These are phyloP conservation scores for Xenopus borealis DNA, from an alignment of 2,113 vertebrate genomes.

Conservation along the genomic window DNA sequence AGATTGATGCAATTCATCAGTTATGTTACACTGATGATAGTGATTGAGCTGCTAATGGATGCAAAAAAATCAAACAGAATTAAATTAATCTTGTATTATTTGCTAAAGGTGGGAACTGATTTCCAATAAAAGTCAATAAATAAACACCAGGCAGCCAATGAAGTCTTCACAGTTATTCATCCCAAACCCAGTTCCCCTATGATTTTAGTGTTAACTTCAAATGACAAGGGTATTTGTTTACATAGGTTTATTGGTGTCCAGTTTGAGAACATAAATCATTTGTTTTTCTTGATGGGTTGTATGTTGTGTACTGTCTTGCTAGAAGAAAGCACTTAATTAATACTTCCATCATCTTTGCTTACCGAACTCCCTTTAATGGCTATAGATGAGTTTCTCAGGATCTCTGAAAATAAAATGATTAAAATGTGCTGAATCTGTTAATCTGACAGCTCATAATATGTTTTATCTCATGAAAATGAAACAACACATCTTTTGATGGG, in stretches of 20 bases:
- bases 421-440: conserved; percentile 53
- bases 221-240: conserved; percentile 61
- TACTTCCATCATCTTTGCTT: conserved; percentile 57
- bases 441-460: conserved; percentile 19
- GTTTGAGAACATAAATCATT: conserved; percentile 49
- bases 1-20: conserved; percentile 27
- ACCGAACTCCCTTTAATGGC: conserved; percentile 59
- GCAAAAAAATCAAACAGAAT: conserved; percentile 45
- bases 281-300: conserved; percentile 58
- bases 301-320: conserved; percentile 46
- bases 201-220: conserved; percentile 40
- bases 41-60: conserved; percentile 37
- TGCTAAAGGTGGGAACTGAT: conserved; percentile 54
- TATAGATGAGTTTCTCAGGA: conserved; percentile 55
- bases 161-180: conserved; percentile 40
- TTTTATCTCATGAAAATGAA: conserved; percentile 34
- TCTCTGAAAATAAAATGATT: conserved; percentile 57
- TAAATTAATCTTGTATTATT: conserved; percentile 53
- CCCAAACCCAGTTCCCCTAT: conserved; percentile 35
- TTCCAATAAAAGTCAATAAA: conserved; percentile 43
- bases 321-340: conserved; percentile 54
- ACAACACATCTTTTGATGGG: conserved; percentile 24
- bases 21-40: conserved; percentile 3
- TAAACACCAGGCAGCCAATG: conserved; percentile 41
- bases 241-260: conserved; percentile 50